Evolutionary conservation across 2,888 invertebrate genomes (phyloP).

Genomic region (Scaptomyza reducta): DNA sequence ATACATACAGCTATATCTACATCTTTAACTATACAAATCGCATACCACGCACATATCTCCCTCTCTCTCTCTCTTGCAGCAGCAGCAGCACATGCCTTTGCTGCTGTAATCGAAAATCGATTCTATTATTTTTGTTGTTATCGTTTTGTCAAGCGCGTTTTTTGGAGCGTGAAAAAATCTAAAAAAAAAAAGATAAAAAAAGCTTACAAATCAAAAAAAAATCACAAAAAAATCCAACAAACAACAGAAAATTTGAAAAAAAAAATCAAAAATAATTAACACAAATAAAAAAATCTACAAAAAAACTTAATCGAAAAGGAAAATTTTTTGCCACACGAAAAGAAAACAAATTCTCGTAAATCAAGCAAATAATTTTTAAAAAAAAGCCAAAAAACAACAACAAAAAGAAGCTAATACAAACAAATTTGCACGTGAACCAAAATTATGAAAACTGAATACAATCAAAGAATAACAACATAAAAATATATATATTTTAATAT

Average conservation of each 20-base stretch:
- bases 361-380: slow-evolving; percentile 23
- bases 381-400: neutral
- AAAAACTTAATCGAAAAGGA: slow-evolving; percentile 17
- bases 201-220: neutral
- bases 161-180: slow-evolving; percentile 37
- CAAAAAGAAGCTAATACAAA: slow-evolving; percentile 1
- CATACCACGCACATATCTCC: neutral
- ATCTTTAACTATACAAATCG: neutral
- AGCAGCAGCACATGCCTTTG: neutral
- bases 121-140: slow-evolving; percentile 26
- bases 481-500: too few species aligned
- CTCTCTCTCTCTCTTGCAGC: too few species aligned
- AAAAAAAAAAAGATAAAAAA: neutral
- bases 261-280: slow-evolving; percentile 8
- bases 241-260: slow-evolving; percentile 15
- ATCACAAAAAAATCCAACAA: neutral
- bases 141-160: slow-evolving; percentile 27
- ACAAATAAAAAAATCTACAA: slow-evolving; percentile 2
- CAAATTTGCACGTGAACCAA: slow-evolving; percentile 24
- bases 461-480: slow-evolving; percentile 19
- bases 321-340: slow-evolving; percentile 8
- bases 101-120: slow-evolving; percentile 15
- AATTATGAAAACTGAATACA: slow-evolving; percentile 39
- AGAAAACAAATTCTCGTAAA: slow-evolving; percentile 22
- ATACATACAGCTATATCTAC: neutral